Evolutionary conservation across 2,888 invertebrate species (phyloP).

Genomic region (Brenthis ino): DNA sequence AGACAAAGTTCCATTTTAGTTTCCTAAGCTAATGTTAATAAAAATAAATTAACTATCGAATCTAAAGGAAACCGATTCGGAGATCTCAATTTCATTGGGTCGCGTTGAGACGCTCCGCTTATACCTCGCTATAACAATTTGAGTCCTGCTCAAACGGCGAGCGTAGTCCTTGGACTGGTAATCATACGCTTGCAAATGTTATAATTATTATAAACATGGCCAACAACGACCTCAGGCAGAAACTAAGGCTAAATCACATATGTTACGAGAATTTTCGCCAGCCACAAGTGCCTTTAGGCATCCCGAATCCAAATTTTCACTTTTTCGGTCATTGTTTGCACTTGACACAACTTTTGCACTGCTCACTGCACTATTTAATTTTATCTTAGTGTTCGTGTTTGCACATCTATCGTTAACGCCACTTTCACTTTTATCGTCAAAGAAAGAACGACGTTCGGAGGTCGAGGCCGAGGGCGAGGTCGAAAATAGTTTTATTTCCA

Average conservation of each 20-base stretch:
- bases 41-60: slow-evolving; percentile 80
- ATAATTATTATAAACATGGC: slow-evolving; percentile 55
- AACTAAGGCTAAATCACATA: slow-evolving; percentile 82
- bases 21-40: slow-evolving; percentile 77
- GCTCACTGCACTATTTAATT: slow-evolving; percentile 74
- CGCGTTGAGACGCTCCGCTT: slow-evolving; percentile 72
- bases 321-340: slow-evolving; percentile 64
- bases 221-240: slow-evolving; percentile 72
- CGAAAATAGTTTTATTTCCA: slow-evolving; percentile 90
- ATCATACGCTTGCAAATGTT: slow-evolving; percentile 58
- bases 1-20: slow-evolving; percentile 77
- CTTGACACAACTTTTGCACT: slow-evolving; percentile 64
- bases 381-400: slow-evolving; percentile 62
- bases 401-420: slow-evolving; percentile 68
- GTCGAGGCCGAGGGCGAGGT: slow-evolving; percentile 80
- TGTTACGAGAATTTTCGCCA: slow-evolving; percentile 66
- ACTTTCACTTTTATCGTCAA: slow-evolving; percentile 79
- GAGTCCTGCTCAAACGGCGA: slow-evolving; percentile 81
- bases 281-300: slow-evolving; percentile 61
- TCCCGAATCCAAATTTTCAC: slow-evolving; percentile 67
- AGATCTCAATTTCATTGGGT: slow-evolving; percentile 76
- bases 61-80: slow-evolving; percentile 82
- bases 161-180: slow-evolving; percentile 64
- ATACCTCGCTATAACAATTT: slow-evolving; percentile 76
- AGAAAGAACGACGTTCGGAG: slow-evolving; percentile 74